These are phyloP conservation scores for Zhuqinia jingwanae DNA, from an alignment of 2,888 invertebrate species.

Conservation along the genomic window DNA sequence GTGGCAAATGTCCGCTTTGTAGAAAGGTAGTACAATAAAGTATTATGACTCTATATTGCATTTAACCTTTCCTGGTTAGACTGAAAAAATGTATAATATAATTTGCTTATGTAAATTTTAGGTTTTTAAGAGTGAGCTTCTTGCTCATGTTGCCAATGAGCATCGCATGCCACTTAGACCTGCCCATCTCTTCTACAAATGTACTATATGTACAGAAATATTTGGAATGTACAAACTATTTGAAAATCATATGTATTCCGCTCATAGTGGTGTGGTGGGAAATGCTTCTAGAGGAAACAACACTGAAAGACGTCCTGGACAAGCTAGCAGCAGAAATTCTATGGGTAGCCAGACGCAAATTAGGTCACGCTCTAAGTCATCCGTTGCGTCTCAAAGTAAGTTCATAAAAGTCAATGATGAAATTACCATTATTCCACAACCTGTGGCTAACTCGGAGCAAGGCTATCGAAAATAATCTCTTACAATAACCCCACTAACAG, in stretches of 20 bases:
- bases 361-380: slow-evolving; percentile 67
- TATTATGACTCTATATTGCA: too few relatives aligned
- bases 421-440: slow-evolving; percentile 94
- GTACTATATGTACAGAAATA: slow-evolving; percentile 96
- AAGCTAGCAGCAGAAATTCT: slow-evolving; percentile 79
- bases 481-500: slow-evolving; percentile 77
- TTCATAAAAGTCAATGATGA: slow-evolving; percentile 93
- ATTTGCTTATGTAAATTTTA: slow-evolving; percentile 81
- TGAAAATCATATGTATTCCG: slow-evolving; percentile 96
- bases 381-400: slow-evolving; percentile 70
- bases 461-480: slow-evolving; percentile 78
- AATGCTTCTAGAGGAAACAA: slow-evolving; percentile 85
- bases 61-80: too few relatives aligned
- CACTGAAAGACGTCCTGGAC: slow-evolving; percentile 60
- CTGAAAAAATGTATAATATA: too few relatives aligned
- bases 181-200: slow-evolving; percentile 96
- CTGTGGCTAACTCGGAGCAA: slow-evolving; percentile 82
- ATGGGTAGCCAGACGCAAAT: slow-evolving; percentile 75
- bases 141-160: slow-evolving; percentile 95
- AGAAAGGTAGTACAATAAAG: too few relatives aligned
- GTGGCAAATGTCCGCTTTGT: too few relatives aligned
- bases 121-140: slow-evolving; percentile 96
- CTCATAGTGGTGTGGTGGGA: slow-evolving; percentile 91
- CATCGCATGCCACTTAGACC: slow-evolving; percentile 96
- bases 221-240: slow-evolving; percentile 98